Percentiles rank a stretch among this genome's conserved stretches.
These are phyloP conservation scores for Lagopus leucura DNA, from an alignment of 2,113 vertebrate species.

Conservation along the genomic window DNA sequence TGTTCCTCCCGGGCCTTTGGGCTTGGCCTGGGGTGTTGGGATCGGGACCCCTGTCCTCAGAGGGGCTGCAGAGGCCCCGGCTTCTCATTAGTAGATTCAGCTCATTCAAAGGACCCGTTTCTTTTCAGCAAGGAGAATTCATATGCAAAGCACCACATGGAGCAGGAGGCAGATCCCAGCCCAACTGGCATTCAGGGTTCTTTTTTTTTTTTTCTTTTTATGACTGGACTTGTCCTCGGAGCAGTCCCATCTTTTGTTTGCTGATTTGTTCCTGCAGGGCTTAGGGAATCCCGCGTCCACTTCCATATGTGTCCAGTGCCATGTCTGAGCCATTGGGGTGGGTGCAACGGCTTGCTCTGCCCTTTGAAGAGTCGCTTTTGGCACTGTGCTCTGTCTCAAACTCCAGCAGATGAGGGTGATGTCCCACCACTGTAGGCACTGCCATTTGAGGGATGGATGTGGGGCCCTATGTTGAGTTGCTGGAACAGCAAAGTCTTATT, in stretches of 20 bases:
- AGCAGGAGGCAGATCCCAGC: slow-evolving; percentile 23
- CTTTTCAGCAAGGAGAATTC: slow-evolving; percentile 55
- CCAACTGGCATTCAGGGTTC: not conserved
- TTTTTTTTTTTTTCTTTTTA: not conserved
- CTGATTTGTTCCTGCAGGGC: slow-evolving; percentile 13
- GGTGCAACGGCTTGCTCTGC: rapidly evolving
- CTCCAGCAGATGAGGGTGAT: not conserved
- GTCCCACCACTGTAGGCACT: not conserved
- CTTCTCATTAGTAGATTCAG: slow-evolving; percentile 65
- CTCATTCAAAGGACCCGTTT: slow-evolving; percentile 49
- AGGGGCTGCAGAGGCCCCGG: slow-evolving; percentile 43
- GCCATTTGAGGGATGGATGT: not conserved
- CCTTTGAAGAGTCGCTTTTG: not conserved
- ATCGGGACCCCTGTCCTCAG: slow-evolving; percentile 36
- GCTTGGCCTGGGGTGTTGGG: not conserved
- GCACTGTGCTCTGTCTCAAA: rapidly evolving
- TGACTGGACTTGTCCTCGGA: slow-evolving; percentile 36
- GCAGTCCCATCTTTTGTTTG: not conserved
- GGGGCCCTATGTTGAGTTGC: not conserved
- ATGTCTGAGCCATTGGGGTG: not conserved
- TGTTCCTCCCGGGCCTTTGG: not conserved
- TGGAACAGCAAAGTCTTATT: not conserved
- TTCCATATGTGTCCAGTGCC: rapidly evolving
- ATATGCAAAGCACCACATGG: slow-evolving; percentile 22
- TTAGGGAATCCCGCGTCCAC: not conserved